Evolutionary conservation across 1,140 invertebrate genomes (phyloP), one percentile per base, ranked within the genome.

Genomic region (Bathynomus jamesi): DNA sequence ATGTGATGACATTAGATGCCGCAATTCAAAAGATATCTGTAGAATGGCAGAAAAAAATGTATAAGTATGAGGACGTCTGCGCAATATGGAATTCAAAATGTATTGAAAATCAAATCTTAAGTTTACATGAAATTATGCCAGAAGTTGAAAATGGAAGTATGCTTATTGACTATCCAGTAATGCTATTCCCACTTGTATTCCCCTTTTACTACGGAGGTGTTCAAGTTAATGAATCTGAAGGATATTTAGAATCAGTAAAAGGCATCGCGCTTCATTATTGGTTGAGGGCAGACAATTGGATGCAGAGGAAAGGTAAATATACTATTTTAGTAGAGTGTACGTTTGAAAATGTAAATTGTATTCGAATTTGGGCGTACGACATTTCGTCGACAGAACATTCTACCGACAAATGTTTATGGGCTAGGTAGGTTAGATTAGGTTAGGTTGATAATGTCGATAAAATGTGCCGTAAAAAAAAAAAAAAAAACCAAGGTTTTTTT

Each of bases 71-170:
- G 60, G 87, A 93, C 78, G 87, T 92, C 40, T 96, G 94, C 84
- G 93, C 93, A 10, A 86, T 86, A 67, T 93, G 91, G 90, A 84
- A 90, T 72, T 86, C 87, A 31, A 84, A 91, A 71, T 96, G 93
- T 80, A 93, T 91, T 79, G 83, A 85, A 73, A 95, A 96, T 81
- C 90, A 93, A 79, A 92, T 95, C 63, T 83, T 96, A 2, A 91
- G 92, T 79, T 82, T 96, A 71, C 88, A 90, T 78, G 85, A 88
- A n/a, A 84, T 92, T 69, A 91, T 95, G 80, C 87, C 88, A 78
- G 90, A 91, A 83, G 90, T 91, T 62, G 89, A 91, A 80, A 5
- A 53, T 2, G 21, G 21, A 2, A 21, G 21, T 17, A 2, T 11
- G 5, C 21, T 53, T 21, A 53, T 53, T 21, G 21, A 21, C 21